Evolutionary conservation across 2,888 invertebrate species (phyloP), one percentile per base, ranked within the genome.

Genomic region (Acleris laterana): DNA sequence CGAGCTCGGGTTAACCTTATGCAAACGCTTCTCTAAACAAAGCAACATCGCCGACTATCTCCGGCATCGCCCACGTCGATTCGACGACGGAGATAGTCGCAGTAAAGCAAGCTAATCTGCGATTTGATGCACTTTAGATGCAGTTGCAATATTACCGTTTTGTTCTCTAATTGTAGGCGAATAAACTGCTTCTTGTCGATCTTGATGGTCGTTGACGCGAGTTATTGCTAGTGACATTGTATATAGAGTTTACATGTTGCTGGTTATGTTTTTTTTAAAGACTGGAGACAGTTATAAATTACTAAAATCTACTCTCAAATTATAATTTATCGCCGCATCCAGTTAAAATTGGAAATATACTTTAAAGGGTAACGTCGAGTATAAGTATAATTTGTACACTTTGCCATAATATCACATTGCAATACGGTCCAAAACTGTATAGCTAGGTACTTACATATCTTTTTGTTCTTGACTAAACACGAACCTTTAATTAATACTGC

Each of bases 41-140:
- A 50, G 64, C 53, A 56, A 55, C 56, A 61, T 32, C 61, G 50
- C 46, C 19, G 55, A 19, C 58, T 59, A 59, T 66, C 61, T 66
- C 51, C 16, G 56, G 25, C 61, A 62, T 57, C 61, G 51, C 61
- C 65, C 60, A 61, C 65, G 61, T 65, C 64, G 65, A 65, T 65
- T 25, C 61, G 44, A 32, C 50, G 44, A 44, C n/a, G 56, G 16
- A 50, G 66, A 61, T 66, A 61, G 63, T 17, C 32, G 58, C 66
- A 61, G 56, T 66, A 66, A 57, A 64, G 57, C 64, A 61, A 59
- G 69, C 63, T 64, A 68, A 69, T 69, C 63, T 69, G 46, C 51
- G 68, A 68, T 64, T 69, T 58, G 68, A 62, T 69, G 67, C 68
- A 68, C 68, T 70, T 70, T 67, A 62, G 58, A 58, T 68, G 62